Evolutionary conservation across 2,888 invertebrate species (phyloP), one percentile per base, ranked within the genome.

Genomic region (Morpho deidamia): DNA sequence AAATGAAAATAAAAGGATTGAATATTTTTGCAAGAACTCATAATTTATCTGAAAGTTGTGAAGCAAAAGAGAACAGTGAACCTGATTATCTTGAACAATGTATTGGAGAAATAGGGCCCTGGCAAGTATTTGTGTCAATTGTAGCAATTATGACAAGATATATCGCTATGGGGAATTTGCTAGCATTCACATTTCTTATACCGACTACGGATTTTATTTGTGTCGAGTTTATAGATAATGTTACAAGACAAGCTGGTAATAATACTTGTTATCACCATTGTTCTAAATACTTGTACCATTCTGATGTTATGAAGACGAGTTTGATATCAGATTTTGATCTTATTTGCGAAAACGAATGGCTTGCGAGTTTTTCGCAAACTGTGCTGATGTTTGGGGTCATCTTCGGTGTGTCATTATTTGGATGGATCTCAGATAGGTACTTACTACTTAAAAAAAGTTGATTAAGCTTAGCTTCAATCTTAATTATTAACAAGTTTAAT

Each of bases 401-500:
- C 12, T 8, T 73, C 7, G 83, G 82, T 1, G 67, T 72, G 11
- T 65, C 66, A 11, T 2, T 69, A 1, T 72, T 76, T 58, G 81
- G 83, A 32, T 83, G 81, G 82, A 53, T 78, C 43, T 81, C 83
- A 40, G 82, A 82, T 57, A 77, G 78, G 83, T 81, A 59, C 54
- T 7, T 12, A 7, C 0, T 35, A 2, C 11, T n/a, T 11, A 32
- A 9, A 14, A 38, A 11, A 33, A 35, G 35, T 12, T 54, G 4
- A 8, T 23, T 8, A 42, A 12, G 12, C n/a, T n/a, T n/a, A n/a
- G 35, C 8, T 8, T 35, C 35, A n/a, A n/a, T 35, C 8, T 35
- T 8, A 35, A 37, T 37, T 10, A n/a, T 0, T 37, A 37, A 37
- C 7, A 35, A 35, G 7, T n/a, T 10, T 37, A 37, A 10, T 1